Percentiles rank a stretch among this genome's conserved stretches.
Conservation (phyloP, 2,113 vertebrate genomes). For the Phodopus roborovskii region DNA sequence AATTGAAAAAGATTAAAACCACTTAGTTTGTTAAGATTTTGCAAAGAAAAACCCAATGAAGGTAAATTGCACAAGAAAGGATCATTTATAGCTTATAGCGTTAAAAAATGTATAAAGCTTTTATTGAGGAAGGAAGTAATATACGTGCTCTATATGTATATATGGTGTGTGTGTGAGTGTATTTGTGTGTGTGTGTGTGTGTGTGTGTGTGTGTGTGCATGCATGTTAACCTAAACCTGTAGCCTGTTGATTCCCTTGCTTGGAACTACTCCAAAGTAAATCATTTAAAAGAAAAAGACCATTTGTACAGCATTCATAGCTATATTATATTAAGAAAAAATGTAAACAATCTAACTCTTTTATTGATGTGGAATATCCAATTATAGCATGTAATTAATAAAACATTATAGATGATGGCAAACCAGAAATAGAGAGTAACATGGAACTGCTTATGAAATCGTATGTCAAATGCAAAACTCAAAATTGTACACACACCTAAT, state of each 20-base stretch:
- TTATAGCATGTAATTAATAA: constrained; percentile 16
- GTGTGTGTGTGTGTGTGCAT: neutral
- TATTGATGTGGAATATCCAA: constrained; percentile 19
- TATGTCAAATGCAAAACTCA: constrained; percentile 22
- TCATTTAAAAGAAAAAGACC: constrained; percentile 31
- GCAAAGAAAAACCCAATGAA: neutral
- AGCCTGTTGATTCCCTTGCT: constrained; percentile 16
- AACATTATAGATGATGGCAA: constrained; percentile 36
- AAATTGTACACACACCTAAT: neutral
- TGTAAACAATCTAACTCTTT: constrained; percentile 15
- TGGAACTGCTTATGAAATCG: constrained; percentile 20
- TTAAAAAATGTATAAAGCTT: neutral
- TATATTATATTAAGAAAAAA: constrained; percentile 25
- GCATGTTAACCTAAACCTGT: constrained; percentile 18
- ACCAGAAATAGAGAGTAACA: constrained; percentile 33
- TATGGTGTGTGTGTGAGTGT: neutral
- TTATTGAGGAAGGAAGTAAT: neutral
- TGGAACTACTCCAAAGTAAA: constrained; percentile 56
- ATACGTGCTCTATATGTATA: neutral
- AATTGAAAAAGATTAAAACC: constrained; percentile 12
- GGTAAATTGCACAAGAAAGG: neutral
- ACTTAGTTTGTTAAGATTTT: constrained; percentile 7
- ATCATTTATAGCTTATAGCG: neutral
- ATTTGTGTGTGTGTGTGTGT: neutral
- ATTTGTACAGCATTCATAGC: constrained; percentile 52